These are phyloP conservation scores for Cynopterus sphinx DNA, from an alignment of 2,797 vertebrate genomes.

Conservation along the genomic window DNA sequence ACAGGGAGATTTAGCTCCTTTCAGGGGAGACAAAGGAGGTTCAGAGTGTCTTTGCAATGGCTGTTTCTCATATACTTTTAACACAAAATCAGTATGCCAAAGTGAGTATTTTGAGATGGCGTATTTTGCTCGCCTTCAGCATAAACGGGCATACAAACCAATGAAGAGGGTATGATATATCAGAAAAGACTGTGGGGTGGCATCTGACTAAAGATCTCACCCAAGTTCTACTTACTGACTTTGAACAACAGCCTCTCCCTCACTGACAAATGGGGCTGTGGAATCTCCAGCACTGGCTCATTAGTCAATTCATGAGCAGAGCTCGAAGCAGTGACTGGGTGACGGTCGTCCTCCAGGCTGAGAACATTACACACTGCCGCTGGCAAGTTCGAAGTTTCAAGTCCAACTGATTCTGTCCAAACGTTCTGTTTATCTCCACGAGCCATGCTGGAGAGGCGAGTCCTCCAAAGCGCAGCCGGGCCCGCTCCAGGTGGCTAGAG, in stretches of 20 bases:
- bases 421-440: background rate
- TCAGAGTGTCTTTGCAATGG: background rate
- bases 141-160: background rate
- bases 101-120: background rate
- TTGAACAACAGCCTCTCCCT: background rate
- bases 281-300: background rate
- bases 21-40: background rate
- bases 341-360: background rate
- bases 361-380: too few relatives aligned
- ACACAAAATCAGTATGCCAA: background rate
- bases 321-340: background rate
- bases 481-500: background rate
- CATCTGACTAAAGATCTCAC: background rate
- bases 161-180: background rate
- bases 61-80: background rate
- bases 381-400: background rate
- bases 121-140: background rate
- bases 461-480: background rate
- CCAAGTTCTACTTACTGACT: background rate
- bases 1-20: background rate
- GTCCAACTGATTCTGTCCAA: too few relatives aligned
- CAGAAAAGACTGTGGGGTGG: background rate
- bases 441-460: accelerated
- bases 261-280: background rate
- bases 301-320: background rate